phyloP scores from a whole-genome alignment of 2,113 vertebrate species.

The Megalops atlanticus region DNA sequence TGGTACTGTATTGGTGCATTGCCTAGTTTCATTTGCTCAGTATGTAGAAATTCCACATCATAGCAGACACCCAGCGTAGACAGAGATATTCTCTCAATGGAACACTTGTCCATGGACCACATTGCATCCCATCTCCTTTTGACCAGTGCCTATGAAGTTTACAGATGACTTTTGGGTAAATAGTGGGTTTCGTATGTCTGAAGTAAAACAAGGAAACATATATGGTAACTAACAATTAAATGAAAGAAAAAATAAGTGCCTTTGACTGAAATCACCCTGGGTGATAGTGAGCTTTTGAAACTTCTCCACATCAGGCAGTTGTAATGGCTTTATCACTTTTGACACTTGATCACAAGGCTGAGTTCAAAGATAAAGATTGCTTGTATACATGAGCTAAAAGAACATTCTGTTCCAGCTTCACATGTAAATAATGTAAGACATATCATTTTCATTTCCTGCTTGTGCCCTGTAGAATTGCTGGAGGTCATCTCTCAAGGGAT shows the following conservation, averaged over 20 bases:
- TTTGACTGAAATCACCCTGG: not conserved
- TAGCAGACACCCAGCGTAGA: no score
- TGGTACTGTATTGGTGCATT: no score
- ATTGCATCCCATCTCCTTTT: not conserved
- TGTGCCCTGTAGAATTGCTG: not conserved
- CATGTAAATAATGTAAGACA: constrained; percentile 39
- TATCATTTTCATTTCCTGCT: constrained; percentile 30
- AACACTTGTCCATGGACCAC: no score
- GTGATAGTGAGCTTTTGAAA: not conserved
- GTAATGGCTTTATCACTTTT: not conserved
- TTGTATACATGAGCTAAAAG: constrained; percentile 40
- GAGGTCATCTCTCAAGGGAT: not conserved
- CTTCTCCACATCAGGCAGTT: not conserved
- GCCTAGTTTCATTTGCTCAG: no score
- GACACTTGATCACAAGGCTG: not conserved
- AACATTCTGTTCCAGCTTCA: constrained; percentile 41
- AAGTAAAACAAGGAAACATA: no score
- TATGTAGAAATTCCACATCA: no score
- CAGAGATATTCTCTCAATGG: no score
- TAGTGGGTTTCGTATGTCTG: not conserved
- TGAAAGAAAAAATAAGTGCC: not conserved
- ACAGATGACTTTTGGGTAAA: not conserved
- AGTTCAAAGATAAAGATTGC: constrained; percentile 38
- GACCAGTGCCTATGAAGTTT: not conserved
- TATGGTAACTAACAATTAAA: no score